These are phyloP conservation scores for Apodemia hepburni DNA, from an alignment of 2,888 invertebrate species.

Conservation along the genomic window DNA sequence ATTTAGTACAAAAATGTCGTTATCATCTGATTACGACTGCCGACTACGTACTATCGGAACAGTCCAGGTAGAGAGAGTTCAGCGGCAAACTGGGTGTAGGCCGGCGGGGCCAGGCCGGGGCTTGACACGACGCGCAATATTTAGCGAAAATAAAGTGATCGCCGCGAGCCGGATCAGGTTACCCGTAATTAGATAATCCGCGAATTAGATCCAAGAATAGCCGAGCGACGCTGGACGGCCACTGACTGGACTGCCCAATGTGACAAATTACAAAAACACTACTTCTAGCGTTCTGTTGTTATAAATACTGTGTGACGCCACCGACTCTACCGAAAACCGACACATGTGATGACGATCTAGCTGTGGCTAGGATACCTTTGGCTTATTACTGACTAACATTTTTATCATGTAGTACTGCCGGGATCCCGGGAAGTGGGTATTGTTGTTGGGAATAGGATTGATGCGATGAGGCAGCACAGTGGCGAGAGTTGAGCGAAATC, in stretches of 20 bases:
- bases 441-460: no score
- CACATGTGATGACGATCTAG: no score
- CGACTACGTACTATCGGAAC: no score
- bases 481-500: no score
- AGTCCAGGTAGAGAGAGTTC: no score
- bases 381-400: no score
- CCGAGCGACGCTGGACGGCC: conserved; percentile 20
- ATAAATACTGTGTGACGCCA: background rate
- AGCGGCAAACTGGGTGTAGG: background rate
- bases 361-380: no score
- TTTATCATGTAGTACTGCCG: no score
- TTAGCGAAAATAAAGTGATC: conserved; percentile 12
- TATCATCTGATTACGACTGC: no score
- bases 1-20: no score
- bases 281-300: background rate
- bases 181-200: conserved; percentile 33
- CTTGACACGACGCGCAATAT: background rate
- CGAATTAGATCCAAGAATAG: conserved; percentile 20
- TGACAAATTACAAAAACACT: background rate
- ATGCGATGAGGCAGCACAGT: no score
- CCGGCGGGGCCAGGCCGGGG: background rate
- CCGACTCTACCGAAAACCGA: background rate
- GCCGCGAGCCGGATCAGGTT: conserved; percentile 26
- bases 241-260: conserved; percentile 18
- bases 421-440: no score